Evolutionary conservation across 2,888 invertebrate genomes (phyloP).

Genomic region (Fragum sueziense): DNA sequence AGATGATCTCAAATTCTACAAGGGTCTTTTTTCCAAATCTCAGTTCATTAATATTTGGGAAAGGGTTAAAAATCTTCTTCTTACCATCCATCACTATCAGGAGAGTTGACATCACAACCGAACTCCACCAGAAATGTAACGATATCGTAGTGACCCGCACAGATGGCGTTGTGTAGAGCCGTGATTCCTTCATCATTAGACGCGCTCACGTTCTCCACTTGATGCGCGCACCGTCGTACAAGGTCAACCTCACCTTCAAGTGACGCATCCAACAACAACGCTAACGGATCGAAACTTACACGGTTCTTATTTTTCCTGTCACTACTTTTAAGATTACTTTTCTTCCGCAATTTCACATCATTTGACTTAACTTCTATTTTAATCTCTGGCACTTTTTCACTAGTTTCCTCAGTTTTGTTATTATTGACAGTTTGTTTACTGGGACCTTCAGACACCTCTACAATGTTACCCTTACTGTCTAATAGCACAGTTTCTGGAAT

Average conservation of each 20-base stretch:
- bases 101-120: slow-evolving; percentile 99
- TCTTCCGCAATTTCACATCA: slow-evolving; percentile 62
- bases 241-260: slow-evolving; percentile 98
- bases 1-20: too few relatives aligned
- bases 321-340: slow-evolving; percentile 84
- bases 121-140: slow-evolving; percentile 98
- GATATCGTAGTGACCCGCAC: slow-evolving; percentile 99
- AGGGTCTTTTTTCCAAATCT: too few relatives aligned
- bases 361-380: slow-evolving; percentile 51
- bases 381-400: slow-evolving; percentile 30
- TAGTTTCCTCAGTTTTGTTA: slow-evolving; percentile 38
- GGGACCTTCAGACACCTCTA: slow-evolving; percentile 59
- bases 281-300: slow-evolving; percentile 98
- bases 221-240: slow-evolving; percentile 95
- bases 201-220: slow-evolving; percentile 95
- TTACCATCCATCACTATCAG: slow-evolving; percentile 98
- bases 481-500: slow-evolving; percentile 67
- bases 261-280: slow-evolving; percentile 97
- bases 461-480: slow-evolving; percentile 67
- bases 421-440: slow-evolving; percentile 22
- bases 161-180: slow-evolving; percentile 99
- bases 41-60: too few relatives aligned
- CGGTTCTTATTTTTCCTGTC: slow-evolving; percentile 81
- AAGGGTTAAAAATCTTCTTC: too few relatives aligned
- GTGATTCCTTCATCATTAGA: slow-evolving; percentile 99